A percentile compares a stretch with the other conserved stretches of the same genome.
phyloP scores from a whole-genome alignment of 2,113 vertebrate genomes.

The Osmerus eperlanus region DNA sequence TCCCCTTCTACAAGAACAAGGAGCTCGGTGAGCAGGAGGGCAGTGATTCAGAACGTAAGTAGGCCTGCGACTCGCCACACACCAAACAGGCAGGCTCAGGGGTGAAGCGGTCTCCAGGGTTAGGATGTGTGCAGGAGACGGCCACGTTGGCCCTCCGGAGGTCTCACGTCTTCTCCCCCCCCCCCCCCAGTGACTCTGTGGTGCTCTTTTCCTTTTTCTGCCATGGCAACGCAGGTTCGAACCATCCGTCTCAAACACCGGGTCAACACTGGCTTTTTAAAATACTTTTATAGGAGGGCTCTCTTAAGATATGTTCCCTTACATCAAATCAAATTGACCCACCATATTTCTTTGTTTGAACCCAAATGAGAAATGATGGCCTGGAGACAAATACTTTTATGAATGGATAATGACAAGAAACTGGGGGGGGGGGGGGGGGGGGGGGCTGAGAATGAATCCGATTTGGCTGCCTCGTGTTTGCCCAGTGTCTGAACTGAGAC shows the following conservation, averaged over 20 bases:
- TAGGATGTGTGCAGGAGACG: conserved; percentile 67
- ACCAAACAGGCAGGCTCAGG: conserved; percentile 51
- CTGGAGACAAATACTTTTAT: too few relatives aligned
- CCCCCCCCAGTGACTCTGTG: neutral
- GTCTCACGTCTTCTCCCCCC: conserved; percentile 67
- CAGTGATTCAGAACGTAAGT: conserved; percentile 98
- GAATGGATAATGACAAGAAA: too few relatives aligned
- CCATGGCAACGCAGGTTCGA: too few relatives aligned
- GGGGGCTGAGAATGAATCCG: neutral
- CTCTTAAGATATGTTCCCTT: too few relatives aligned
- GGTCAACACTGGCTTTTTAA: too few relatives aligned
- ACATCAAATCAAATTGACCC: too few relatives aligned
- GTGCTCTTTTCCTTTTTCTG: neutral
- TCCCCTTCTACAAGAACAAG: conserved; percentile 99
- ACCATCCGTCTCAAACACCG: too few relatives aligned
- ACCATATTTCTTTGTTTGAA: too few relatives aligned
- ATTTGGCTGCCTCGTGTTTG: conserved; percentile 38
- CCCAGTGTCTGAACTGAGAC: conserved; percentile 17
- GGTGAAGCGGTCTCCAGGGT: conserved; percentile 70
- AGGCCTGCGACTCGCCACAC: conserved; percentile 53
- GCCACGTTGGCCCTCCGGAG: conserved; percentile 47
- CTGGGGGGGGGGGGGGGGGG: too few relatives aligned
- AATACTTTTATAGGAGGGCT: too few relatives aligned
- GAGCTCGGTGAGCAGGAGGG: conserved; percentile 94
- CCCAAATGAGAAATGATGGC: neutral